Evolutionary conservation across 2,888 invertebrate genomes (phyloP).

Genomic region (Plagiodera versicolora): DNA sequence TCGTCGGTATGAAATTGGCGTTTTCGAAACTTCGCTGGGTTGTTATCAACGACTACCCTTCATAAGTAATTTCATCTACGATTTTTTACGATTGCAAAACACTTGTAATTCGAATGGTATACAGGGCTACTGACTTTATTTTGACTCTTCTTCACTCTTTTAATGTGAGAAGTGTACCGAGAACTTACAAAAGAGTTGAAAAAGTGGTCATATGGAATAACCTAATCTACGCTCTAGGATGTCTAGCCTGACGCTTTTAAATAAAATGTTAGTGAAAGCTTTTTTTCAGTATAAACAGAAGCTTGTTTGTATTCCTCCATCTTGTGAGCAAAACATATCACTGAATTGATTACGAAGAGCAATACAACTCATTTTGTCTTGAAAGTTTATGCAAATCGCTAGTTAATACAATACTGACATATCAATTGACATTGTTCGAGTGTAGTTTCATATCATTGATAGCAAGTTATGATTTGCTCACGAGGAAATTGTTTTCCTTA

Average conservation of each 20-base stretch:
- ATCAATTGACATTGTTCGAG: background rate
- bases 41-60: slow-evolving; percentile 30
- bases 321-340: slow-evolving; percentile 25
- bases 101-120: no score
- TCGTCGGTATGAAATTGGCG: background rate
- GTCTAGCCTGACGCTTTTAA: slow-evolving; percentile 33
- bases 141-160: no score
- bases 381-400: background rate
- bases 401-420: slow-evolving; percentile 8
- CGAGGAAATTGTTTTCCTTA: background rate
- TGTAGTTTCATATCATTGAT: background rate
- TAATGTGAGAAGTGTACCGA: no score
- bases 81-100: slow-evolving; percentile 49
- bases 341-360: slow-evolving; percentile 16
- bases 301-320: slow-evolving; percentile 26
- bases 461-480: slow-evolving; percentile 11
- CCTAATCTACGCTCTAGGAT: slow-evolving; percentile 47
- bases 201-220: no score
- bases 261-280: slow-evolving; percentile 29
- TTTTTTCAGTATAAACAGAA: slow-evolving; percentile 30
- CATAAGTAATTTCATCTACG: slow-evolving; percentile 43
- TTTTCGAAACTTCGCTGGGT: slow-evolving; percentile 19
- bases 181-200: no score
- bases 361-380: slow-evolving; percentile 10
- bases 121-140: no score